A percentile compares a stretch with the other conserved stretches of the same genome.
Evolutionary conservation across 1,140 invertebrate species (phyloP).

Genomic region (Dendrolimus kikuchii): DNA sequence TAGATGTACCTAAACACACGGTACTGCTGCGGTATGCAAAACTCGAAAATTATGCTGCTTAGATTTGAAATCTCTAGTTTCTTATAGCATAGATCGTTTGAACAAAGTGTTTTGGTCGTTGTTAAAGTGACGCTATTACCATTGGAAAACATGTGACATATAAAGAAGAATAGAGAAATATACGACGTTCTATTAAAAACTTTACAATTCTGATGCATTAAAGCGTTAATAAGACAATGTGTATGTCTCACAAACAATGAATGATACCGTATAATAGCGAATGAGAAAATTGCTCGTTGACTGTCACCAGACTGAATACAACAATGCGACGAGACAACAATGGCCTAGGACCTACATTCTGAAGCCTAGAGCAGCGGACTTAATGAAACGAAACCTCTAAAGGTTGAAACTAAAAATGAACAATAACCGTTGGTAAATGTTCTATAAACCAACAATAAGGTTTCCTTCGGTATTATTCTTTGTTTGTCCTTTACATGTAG

Average conservation of each 20-base stretch:
- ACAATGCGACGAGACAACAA: slow-evolving; percentile 55
- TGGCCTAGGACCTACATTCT: slow-evolving; percentile 44
- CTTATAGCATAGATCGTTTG: too few species aligned
- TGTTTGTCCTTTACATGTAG: slow-evolving; percentile 7
- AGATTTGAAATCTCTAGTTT: too few species aligned
- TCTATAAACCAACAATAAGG: slow-evolving; percentile 1
- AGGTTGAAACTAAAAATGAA: slow-evolving; percentile 42
- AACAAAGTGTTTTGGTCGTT: too few species aligned
- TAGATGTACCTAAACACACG: too few species aligned
- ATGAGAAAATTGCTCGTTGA: slow-evolving; percentile 59
- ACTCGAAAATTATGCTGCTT: too few species aligned
- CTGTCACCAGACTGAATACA: slow-evolving; percentile 39
- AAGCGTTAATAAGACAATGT: slow-evolving; percentile 52
- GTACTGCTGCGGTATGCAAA: too few species aligned
- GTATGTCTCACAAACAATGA: slow-evolving; percentile 53
- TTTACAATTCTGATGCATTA: slow-evolving; percentile 31
- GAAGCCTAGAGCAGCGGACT: slow-evolving; percentile 32
- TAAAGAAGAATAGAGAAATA: neutral
- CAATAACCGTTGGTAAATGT: slow-evolving; percentile 34
- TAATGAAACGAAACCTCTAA: slow-evolving; percentile 54
- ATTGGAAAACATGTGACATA: neutral
- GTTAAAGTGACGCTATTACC: neutral
- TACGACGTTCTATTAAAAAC: slow-evolving; percentile 3
- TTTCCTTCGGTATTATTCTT: slow-evolving; percentile 20
- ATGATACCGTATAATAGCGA: slow-evolving; percentile 52